Base-by-base conservation (phyloP, 2,888 invertebrate species). In the Orchestes rusci region DNA sequence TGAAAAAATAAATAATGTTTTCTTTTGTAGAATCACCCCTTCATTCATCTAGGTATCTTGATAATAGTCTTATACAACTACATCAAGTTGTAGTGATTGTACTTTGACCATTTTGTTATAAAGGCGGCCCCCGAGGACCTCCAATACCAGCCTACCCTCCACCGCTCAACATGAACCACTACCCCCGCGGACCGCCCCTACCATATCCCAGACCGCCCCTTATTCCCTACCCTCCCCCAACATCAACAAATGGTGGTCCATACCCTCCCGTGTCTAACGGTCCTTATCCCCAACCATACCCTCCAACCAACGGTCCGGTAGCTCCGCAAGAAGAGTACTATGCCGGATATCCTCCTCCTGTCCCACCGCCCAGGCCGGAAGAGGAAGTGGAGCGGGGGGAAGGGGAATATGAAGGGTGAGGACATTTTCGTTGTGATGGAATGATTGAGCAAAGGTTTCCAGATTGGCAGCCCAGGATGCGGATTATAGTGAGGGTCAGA, bases 201-300 rank as follows among this genome's bases (percentile, higher is more conserved):
- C 29, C 44, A 28, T 41, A 43, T 37, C 23, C 39, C 7, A n/a
- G 40, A 10, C 30, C 27, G 23, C 16, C 27, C 8, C 30, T 45
- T 23, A 18, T 37, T 8, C 20, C 13, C 18, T 34, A 37, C 12
- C 27, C 51, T 15, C 30, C 32, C 5, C 13, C 36, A 17, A 32
- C 18, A 16, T n/a, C 35, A 16, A 19, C 37, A 7, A 13, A 29
- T 8, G 13, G 18, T 17, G 31, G 39, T 19, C 49, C 33, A 15
- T 31, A 27, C 8, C 70, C 53, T 68, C 69, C 41, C 65, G 32
- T 69, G 36, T 70, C 46, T 34, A 41, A 31, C 13, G 69, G 50
- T 10, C 68, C 67, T 2, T n/a, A n/a, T n/a, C 69, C 55, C 17
- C 57, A 55, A 12, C 45, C 69, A 2, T 63, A 53, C 16, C 57